Evolutionary conservation across 2,888 invertebrate genomes (phyloP), one percentile per base, ranked within the genome.

Genomic region (Anthophora plumipes): DNA sequence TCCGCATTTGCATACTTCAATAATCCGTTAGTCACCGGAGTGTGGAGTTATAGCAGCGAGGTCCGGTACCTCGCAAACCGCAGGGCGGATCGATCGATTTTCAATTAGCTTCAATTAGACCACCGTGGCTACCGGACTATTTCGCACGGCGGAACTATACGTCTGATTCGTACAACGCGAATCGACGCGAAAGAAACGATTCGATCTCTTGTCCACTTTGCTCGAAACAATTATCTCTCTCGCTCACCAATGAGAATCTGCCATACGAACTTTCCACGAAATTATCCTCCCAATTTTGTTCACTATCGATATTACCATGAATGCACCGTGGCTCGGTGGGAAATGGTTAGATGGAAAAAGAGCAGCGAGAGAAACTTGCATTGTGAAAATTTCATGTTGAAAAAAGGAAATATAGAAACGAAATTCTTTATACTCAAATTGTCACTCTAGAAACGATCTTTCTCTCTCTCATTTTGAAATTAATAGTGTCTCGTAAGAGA

Each of bases 31-130:
- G 87, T 87, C 87, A 74, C 69, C 75, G 79, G 73, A 82, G 85
- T 84, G 80, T 67, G 54, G 78, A 77, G 79, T 75, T 80, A 84
- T 85, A 80, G 85, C 78, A 48, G 74, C 52, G 76, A 52, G n/a
- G 69, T 37, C 31, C 64, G 59, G 67, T 64, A 63, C 76, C 77
- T 83, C 67, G 85, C 81, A 82, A 77, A 87, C 87, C 87, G 78
- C 85, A 68, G 68, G 61, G 14, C 70, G 73, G 83, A 87, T 82
- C 87, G 87, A 87, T 87, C 87, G 87, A 87, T 87, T 87, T 87
- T 87, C 87, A 87, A 87, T 87, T 87, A 87, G 87, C 84, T 87
- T 87, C 87, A 87, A 87, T 87, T 87, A 87, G 87, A 87, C 74
- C 80, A 17, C 81, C 83, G 77, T 75, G 60, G 61, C 72, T 69